These are phyloP conservation scores for Nomada hirtipes DNA, from an alignment of 2,888 invertebrate species.

Conservation along the genomic window DNA sequence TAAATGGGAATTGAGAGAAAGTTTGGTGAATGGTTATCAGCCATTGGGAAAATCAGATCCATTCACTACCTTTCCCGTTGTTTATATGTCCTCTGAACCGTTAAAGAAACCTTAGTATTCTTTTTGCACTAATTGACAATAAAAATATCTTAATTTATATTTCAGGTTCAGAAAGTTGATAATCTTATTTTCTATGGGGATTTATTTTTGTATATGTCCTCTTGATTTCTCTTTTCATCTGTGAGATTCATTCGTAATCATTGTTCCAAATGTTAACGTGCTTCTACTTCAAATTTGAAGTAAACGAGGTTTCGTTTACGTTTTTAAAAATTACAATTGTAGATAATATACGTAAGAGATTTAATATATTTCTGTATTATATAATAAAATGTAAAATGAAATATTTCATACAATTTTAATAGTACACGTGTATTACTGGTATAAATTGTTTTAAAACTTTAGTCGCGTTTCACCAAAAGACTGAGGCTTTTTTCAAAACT, in stretches of 20 bases:
- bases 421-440: constrained; percentile 17
- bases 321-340: constrained; percentile 1
- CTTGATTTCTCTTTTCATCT: not conserved
- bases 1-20: constrained; percentile 89
- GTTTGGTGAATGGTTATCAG: constrained; percentile 85
- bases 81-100: constrained; percentile 77
- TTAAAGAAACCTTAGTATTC: constrained; percentile 50
- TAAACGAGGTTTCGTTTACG: not conserved
- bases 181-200: not conserved
- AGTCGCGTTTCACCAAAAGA: constrained; percentile 85
- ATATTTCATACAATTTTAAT: constrained; percentile 24
- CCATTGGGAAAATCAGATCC: constrained; percentile 81
- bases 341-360: constrained; percentile 5
- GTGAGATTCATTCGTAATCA: not conserved
- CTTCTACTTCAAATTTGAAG: not conserved
- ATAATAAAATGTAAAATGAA: constrained; percentile 13
- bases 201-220: not conserved
- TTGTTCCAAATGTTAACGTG: not conserved
- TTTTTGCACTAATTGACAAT: constrained; percentile 1
- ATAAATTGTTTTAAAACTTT: constrained; percentile 23
- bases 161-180: not conserved
- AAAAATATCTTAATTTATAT: constrained; percentile 12
- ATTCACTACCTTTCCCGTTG: constrained; percentile 77
- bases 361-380: constrained; percentile 33
- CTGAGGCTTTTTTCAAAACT: constrained; percentile 86